Evolutionary conservation across 2,888 invertebrate species (phyloP).

Genomic region (Sphinx pinastri): DNA sequence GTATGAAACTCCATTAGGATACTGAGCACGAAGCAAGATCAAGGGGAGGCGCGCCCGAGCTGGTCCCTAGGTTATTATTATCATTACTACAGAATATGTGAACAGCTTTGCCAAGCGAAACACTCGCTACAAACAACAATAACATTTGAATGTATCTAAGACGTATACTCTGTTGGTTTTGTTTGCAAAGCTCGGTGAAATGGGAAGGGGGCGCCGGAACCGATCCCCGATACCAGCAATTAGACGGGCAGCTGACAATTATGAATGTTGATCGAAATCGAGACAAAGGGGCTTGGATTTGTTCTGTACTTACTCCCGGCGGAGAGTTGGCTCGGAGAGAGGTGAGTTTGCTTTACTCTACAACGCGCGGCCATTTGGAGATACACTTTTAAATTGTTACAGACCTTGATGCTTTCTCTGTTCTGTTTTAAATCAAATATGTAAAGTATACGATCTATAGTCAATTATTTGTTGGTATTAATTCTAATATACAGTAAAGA

Average conservation of each 20-base stretch:
- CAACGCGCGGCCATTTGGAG: neutral
- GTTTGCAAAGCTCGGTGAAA: slow-evolving; percentile 76
- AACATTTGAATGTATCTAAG: slow-evolving; percentile 1
- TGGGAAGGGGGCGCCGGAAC: slow-evolving; percentile 86
- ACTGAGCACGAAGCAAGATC: slow-evolving; percentile 45
- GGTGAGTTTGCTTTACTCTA: slow-evolving; percentile 66
- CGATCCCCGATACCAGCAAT: slow-evolving; percentile 78
- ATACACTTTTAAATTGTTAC: neutral
- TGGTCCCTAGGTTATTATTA: slow-evolving; percentile 40
- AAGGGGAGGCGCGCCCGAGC: slow-evolving; percentile 35
- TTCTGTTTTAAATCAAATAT: neutral
- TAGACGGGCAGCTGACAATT: slow-evolving; percentile 85
- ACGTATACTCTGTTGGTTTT: slow-evolving; percentile 30
- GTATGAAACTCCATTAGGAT: slow-evolving; percentile 46
- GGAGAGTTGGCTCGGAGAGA: slow-evolving; percentile 91
- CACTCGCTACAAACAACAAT: slow-evolving; percentile 9
- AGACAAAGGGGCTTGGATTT: slow-evolving; percentile 91
- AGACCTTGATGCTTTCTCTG: neutral
- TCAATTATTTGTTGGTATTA: neutral
- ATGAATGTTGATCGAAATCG: slow-evolving; percentile 85
- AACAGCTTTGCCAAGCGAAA: slow-evolving; percentile 34
- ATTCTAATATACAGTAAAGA: neutral
- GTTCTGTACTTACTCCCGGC: slow-evolving; percentile 89
- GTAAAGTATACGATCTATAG: neutral
- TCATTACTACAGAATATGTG: slow-evolving; percentile 45